Conservation (phyloP, 2,888 invertebrate species). For the Agapostemon virescens region DNA sequence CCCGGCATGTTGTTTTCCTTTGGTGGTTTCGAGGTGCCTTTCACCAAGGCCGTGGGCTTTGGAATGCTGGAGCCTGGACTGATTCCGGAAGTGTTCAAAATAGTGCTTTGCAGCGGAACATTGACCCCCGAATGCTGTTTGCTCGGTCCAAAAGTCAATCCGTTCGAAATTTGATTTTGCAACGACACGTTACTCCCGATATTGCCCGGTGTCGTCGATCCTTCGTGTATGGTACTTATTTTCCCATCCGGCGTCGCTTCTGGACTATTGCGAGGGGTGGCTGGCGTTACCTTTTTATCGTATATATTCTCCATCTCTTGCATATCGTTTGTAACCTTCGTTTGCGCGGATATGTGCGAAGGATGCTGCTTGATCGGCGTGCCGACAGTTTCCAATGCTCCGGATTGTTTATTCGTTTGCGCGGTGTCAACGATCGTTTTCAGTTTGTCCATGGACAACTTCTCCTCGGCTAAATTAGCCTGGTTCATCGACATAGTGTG, state of each 20-base stretch:
- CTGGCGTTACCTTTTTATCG: conserved; percentile 22
- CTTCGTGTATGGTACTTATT: conserved; percentile 37
- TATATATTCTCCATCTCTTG: conserved; percentile 18
- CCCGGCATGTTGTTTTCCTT: conserved; percentile 81
- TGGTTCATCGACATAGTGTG: conserved; percentile 73
- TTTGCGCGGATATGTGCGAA: conserved; percentile 30
- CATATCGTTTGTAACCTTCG: conserved; percentile 1
- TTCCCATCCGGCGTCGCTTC: conserved; percentile 36
- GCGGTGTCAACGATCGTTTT: conserved; percentile 47
- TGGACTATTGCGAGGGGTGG: conserved; percentile 22
- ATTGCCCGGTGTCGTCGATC: background rate
- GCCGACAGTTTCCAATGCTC: conserved; percentile 29
- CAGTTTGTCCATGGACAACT: conserved; percentile 33
- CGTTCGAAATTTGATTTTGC: conserved; percentile 29
- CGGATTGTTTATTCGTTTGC: conserved; percentile 39
- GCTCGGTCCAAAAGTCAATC: conserved; percentile 46
- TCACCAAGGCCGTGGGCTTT: conserved; percentile 95
- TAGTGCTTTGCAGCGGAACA: conserved; percentile 59
- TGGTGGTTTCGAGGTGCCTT: conserved; percentile 91
- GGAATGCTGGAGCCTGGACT: conserved; percentile 87
- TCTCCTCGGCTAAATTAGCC: conserved; percentile 70
- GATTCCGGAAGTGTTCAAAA: conserved; percentile 51
- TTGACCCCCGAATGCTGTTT: conserved; percentile 50
- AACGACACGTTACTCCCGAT: background rate
- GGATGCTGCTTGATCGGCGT: conserved; percentile 29